Base-by-base conservation (phyloP, 2,113 vertebrate species). In the Epinephelus fuscoguttatus region DNA sequence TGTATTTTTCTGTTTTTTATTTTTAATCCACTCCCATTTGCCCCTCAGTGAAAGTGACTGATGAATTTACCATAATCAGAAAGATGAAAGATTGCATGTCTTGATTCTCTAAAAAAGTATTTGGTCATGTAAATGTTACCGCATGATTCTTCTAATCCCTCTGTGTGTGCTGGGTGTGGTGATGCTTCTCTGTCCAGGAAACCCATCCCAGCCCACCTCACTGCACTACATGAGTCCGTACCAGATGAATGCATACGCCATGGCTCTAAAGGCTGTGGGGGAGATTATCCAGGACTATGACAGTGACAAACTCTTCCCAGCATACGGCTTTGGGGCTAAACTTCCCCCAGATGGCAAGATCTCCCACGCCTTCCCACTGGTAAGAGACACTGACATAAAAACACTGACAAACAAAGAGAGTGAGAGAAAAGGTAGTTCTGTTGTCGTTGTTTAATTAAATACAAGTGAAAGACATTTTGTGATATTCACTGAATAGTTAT, bases 201-300 rank as follows among this genome's bases (percentile, higher is more conserved):
- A 97, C 77, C 97, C 97, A 0, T 96, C 97, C 2, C 97, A 98
- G 92, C 97, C 97, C 62, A 98, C 97, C 50, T 98, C 97, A 0
- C 95, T 98, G 87, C 97, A 98, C 92, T 98, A 98, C 56, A 96
- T 95, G 85, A 98, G 96, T 84, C 97, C 97, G 1, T 98, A 98
- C 92, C 97, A 98, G 94, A 96, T 98, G 95, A 98, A 97, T 13
- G 96, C 96, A 55, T 98, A 98, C 1, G 97, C 97, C 87, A 96
- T 98, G 96, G 97, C 97, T 0, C 92, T 98, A 85, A 98, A 98
- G 90, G 97, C 97, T 0, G 97, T 98, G 70, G 97, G 97, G 8
- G 97, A 98, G 89, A 96, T 98, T 94, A 97, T 98, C 91, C 97
- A 98, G 94, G 97, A 98, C 94, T 98, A 98, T 2, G 97, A 98